Percentiles rank a stretch among this genome's conserved stretches.
phyloP scores from a whole-genome alignment of 2,888 invertebrate species.

The Cactoblastis cactorum region DNA sequence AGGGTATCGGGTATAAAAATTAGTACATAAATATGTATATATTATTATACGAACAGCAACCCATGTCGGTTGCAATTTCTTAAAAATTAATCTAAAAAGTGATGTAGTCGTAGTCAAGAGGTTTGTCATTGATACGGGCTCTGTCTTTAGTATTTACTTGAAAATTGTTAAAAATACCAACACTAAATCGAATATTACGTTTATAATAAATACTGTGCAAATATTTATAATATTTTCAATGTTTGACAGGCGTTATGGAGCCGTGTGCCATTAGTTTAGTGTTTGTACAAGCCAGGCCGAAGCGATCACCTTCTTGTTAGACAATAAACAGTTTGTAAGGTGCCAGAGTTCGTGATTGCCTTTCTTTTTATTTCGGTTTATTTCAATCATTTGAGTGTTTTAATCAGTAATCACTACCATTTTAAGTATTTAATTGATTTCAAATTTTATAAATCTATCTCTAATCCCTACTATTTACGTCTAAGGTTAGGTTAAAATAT shows the following conservation, averaged over 20 bases:
- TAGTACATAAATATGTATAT: slow-evolving; percentile 7
- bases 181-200: neutral
- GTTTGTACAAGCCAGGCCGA: slow-evolving; percentile 32
- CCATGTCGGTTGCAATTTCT: no score
- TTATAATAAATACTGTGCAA: neutral
- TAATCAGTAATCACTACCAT: slow-evolving; percentile 40
- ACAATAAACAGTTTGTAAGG: slow-evolving; percentile 50
- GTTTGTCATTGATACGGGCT: no score
- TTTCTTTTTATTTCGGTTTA: slow-evolving; percentile 36
- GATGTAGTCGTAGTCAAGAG: slow-evolving; percentile 17
- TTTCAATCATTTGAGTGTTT: slow-evolving; percentile 38
- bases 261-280: slow-evolving; percentile 47
- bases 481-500: slow-evolving; percentile 63
- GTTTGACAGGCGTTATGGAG: slow-evolving; percentile 23
- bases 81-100: neutral
- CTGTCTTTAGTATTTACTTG: no score
- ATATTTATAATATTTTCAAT: neutral
- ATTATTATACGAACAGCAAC: no score
- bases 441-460: slow-evolving; percentile 41
- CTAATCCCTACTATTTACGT: slow-evolving; percentile 66
- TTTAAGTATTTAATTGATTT: slow-evolving; percentile 43
- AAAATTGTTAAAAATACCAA: no score
- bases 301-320: slow-evolving; percentile 24
- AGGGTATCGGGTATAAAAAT: slow-evolving; percentile 9
- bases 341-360: slow-evolving; percentile 56